Evolutionary conservation across 2,888 invertebrate genomes (phyloP).

Genomic region (Acleris sparsana): DNA sequence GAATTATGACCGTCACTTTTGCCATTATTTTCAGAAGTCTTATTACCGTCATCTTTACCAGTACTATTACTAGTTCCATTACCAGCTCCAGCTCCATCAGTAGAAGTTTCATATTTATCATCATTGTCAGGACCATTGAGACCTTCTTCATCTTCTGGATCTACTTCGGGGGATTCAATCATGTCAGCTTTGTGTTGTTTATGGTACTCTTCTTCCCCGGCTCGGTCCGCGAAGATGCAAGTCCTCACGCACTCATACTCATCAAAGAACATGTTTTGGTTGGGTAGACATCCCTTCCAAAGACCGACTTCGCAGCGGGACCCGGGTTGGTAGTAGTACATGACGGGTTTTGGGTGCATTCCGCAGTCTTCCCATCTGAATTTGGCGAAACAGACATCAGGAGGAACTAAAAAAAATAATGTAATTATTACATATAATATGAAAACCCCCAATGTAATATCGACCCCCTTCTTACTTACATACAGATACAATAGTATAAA

Average conservation of each 20-base stretch:
- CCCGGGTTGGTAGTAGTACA: conserved; percentile 72
- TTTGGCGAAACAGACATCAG: conserved; percentile 58
- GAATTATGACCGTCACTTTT: no score
- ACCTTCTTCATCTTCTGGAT: not conserved
- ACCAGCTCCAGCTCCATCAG: not conserved
- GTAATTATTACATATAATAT: no score
- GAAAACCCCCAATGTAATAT: no score
- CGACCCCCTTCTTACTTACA: no score
- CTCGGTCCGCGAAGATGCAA: conserved; percentile 61
- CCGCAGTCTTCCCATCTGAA: conserved; percentile 74
- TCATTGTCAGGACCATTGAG: no score
- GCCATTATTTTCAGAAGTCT: no score
- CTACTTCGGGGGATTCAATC: not conserved
- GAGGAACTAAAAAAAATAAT: conserved; percentile 54
- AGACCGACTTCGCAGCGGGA: conserved; percentile 73
- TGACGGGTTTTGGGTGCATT: conserved; percentile 54
- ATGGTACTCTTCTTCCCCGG: conserved; percentile 51
- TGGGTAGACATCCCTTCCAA: conserved; percentile 73
- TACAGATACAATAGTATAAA: no score
- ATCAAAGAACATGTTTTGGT: conserved; percentile 69
- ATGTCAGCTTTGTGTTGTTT: conserved; percentile 19
- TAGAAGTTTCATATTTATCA: no score
- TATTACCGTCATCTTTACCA: no score
- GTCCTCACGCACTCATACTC: conserved; percentile 71
- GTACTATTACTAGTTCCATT: no score